These are phyloP conservation scores for Fregetta grallaria DNA, from an alignment of 2,113 vertebrate genomes.

Conservation along the genomic window DNA sequence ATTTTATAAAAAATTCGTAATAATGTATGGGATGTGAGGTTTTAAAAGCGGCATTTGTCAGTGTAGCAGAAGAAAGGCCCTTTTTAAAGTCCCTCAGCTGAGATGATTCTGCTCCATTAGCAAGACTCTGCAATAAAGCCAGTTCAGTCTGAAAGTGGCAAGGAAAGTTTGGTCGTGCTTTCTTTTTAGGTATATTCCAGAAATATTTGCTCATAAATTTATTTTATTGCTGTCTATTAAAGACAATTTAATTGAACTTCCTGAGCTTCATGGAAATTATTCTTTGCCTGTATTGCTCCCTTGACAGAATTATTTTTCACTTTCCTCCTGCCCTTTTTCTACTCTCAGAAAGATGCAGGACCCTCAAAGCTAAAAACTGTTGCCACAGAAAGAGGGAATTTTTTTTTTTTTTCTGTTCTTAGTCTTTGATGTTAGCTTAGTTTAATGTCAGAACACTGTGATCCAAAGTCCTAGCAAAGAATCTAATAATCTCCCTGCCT, in stretches of 20 bases:
- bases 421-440: background rate
- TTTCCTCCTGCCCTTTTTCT: background rate
- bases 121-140: background rate
- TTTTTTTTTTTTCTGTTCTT: background rate
- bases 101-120: background rate
- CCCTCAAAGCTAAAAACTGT: background rate
- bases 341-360: background rate
- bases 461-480: background rate
- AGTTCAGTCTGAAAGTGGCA: background rate
- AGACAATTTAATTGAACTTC: background rate
- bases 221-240: background rate
- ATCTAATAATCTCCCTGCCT: background rate
- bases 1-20: background rate
- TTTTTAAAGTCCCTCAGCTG: background rate
- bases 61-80: background rate
- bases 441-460: background rate
- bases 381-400: background rate
- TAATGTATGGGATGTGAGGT: background rate
- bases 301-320: background rate
- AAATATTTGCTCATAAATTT: background rate
- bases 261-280: background rate
- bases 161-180: background rate
- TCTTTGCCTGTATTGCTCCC: background rate
- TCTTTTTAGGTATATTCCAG: background rate
- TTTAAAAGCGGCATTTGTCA: background rate